Percentiles rank a stretch among this genome's conserved stretches.
Conservation (phyloP, 2,797 vertebrate genomes). For the Ceryle rudis region DNA sequence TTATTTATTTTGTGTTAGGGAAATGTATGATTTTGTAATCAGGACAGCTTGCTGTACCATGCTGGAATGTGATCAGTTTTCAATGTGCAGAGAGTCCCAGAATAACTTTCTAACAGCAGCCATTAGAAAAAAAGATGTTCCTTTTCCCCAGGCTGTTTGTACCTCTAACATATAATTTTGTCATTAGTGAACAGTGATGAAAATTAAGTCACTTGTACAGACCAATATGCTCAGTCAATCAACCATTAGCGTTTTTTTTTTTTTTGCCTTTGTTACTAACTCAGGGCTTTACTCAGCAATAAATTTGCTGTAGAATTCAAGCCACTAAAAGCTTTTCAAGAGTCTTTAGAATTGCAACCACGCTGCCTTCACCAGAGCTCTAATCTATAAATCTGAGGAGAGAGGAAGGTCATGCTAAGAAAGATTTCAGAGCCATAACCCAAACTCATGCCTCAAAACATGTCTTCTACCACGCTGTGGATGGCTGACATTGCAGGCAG, state of each 20-base stretch:
- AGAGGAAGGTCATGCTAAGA: not conserved
- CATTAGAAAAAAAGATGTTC: not conserved
- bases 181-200: conserved; percentile 34
- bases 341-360: not conserved
- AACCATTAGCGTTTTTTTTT: not conserved
- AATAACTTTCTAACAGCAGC: conserved; percentile 20
- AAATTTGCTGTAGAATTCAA: conserved; percentile 15
- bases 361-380: not conserved
- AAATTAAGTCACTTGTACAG: conserved; percentile 44
- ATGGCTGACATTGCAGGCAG: not conserved
- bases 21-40: conserved; percentile 20
- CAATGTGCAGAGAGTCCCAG: not conserved
- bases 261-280: not conserved
- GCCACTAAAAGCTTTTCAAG: conserved; percentile 24
- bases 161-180: conserved; percentile 25
- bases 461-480: not conserved
- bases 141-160: not conserved
- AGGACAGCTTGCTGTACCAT: not conserved
- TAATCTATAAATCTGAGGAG: conserved; percentile 3
- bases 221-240: conserved; percentile 4
- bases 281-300: not conserved
- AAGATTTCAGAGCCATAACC: not conserved
- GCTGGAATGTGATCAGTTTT: conserved; percentile 17
- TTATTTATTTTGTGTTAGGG: not conserved
- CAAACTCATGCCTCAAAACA: not conserved